These are phyloP conservation scores for Acronicta aceris DNA, from an alignment of 2,888 invertebrate genomes.

Conservation along the genomic window DNA sequence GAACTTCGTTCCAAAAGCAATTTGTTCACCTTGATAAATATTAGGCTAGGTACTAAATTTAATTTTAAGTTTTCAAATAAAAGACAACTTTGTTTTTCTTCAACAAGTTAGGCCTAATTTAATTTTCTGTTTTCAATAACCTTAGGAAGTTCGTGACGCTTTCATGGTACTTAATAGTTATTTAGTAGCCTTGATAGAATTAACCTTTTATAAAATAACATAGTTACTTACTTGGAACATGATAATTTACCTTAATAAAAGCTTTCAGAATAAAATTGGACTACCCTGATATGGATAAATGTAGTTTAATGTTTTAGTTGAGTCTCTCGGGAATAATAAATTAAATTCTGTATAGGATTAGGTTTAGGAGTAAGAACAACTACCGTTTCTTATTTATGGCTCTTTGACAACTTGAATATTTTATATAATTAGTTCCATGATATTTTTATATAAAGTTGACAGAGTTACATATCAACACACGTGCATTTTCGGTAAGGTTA, in stretches of 20 bases:
- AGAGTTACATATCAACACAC: too few relatives aligned
- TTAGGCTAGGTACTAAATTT: too few relatives aligned
- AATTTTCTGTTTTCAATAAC: too few relatives aligned
- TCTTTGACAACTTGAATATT: not conserved
- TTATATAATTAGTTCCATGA: not conserved
- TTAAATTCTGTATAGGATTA: not conserved
- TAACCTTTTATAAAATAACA: not conserved
- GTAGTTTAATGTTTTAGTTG: conserved; percentile 1
- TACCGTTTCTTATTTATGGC: not conserved
- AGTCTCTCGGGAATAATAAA: not conserved
- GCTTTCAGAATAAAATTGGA: not conserved
- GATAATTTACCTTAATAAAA: not conserved
- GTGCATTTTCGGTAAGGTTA: too few relatives aligned
- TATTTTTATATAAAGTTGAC: not conserved
- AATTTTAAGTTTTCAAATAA: too few relatives aligned
- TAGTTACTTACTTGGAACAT: not conserved
- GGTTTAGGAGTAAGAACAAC: not conserved
- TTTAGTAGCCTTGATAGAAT: too few relatives aligned
- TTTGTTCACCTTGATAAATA: too few relatives aligned
- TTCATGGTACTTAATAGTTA: not conserved
- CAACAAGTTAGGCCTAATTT: too few relatives aligned
- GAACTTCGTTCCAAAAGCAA: too few relatives aligned
- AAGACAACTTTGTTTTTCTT: too few relatives aligned
- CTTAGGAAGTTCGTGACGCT: not conserved
- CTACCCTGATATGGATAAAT: not conserved